Evolutionary conservation across 2,113 vertebrate species (phyloP).

Genomic region (Scomber colias): DNA sequence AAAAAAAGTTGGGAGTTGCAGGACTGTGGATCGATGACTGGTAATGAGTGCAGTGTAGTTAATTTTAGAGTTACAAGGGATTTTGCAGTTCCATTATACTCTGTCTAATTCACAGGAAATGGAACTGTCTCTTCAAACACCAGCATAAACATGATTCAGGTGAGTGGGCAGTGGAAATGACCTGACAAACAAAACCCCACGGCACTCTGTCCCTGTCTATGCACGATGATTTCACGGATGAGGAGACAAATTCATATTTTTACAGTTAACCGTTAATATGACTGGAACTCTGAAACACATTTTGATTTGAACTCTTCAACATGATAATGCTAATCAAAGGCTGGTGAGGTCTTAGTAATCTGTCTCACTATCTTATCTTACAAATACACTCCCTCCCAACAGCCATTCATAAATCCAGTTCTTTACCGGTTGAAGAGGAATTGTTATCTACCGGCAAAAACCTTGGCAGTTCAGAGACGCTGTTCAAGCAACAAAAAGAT

Average conservation of each 20-base stretch:
- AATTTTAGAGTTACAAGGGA: slow-evolving; percentile 48
- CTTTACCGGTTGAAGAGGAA: slow-evolving; percentile 39
- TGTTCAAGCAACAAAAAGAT: slow-evolving; percentile 7
- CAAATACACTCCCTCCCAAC: slow-evolving; percentile 47
- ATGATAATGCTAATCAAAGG: slow-evolving; percentile 38
- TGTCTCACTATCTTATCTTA: slow-evolving; percentile 70
- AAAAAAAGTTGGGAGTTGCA: slow-evolving; percentile 6
- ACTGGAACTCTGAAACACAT: neutral
- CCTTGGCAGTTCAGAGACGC: slow-evolving; percentile 31
- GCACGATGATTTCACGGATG: slow-evolving; percentile 9
- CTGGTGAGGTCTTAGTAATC: slow-evolving; percentile 46
- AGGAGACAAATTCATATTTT: slow-evolving; percentile 29
- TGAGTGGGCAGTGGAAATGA: slow-evolving; percentile 53
- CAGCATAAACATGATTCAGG: slow-evolving; percentile 63
- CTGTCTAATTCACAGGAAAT: slow-evolving; percentile 57
- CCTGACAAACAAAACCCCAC: slow-evolving; percentile 41
- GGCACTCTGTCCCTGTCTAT: slow-evolving; percentile 9
- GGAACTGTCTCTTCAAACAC: slow-evolving; percentile 51
- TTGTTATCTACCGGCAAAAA: slow-evolving; percentile 32
- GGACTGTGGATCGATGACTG: slow-evolving; percentile 38
- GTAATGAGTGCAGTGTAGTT: slow-evolving; percentile 50
- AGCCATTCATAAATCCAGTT: slow-evolving; percentile 46
- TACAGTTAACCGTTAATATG: slow-evolving; percentile 5
- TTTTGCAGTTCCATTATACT: slow-evolving; percentile 51
- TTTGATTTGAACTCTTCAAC: slow-evolving; percentile 24